Base-by-base conservation (phyloP, 2,888 invertebrate species). In the Volucella zonaria region DNA sequence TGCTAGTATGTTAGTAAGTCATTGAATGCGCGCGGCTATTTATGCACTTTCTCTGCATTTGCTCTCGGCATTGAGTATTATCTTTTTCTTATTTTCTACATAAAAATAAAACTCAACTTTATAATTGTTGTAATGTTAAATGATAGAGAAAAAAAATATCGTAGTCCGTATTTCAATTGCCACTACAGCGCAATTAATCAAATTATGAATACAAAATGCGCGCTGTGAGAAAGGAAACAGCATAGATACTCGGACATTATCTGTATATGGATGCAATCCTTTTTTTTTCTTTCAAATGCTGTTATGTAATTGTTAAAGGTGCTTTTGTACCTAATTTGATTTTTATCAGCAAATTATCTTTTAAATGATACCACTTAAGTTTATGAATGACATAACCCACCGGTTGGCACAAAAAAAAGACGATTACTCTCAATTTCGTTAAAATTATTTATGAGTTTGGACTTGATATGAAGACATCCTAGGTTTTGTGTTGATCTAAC, bases 101-200 rank as follows among this genome's bases (percentile, higher is more conserved):
- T 54, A 23, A n/a, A 62, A 47, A 47, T 62, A 47, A 45, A 62
- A 47, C 61, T 47, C 12, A 12, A 62, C 45, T 52, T n/a, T 14
- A 15, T 43, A 52, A 66, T 51, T 49, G 66, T 66, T 47, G 49
- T 40, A 40, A 15, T 4, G 3, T 61, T 23, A 12, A 23, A 40
- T 49, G 31, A 0, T 31, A 15, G 11, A 49, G 45, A 54, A 43
- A 43, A 51, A 56, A 70, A 52, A 62, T 15, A 61, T 68, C 54
- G 31, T 38, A 62, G 71, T 64, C 56, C 42, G 9, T 71, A 78
- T 78, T 71, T 71, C 70, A 71, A 70, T 64, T 64, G 62, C 70
- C 70, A 64, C 64, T 64, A 64, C 14, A 58, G 49, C 31, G 31
- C 77, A 64, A 78, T 78, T 78, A 78, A 78, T 78, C 77, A 78